phyloP scores from a whole-genome alignment of 2,888 invertebrate species.

The Macrosoma leucophasiata region DNA sequence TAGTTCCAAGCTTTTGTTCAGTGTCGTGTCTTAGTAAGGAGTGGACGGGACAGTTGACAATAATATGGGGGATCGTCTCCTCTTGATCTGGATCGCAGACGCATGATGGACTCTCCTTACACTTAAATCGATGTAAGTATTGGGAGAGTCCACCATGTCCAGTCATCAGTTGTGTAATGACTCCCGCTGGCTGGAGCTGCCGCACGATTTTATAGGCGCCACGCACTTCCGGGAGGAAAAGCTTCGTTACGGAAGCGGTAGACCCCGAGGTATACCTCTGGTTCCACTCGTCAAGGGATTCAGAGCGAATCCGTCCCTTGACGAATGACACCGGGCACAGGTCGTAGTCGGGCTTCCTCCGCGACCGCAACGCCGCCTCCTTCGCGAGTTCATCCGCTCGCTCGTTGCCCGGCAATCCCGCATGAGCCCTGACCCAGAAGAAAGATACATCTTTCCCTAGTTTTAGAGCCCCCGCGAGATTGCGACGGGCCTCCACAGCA shows the following conservation, averaged over 20 bases:
- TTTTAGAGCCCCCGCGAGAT: too few relatives aligned
- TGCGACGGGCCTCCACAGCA: too few relatives aligned
- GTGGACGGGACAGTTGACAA: neutral
- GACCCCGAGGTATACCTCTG: neutral
- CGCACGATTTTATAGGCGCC: neutral
- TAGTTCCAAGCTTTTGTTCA: neutral
- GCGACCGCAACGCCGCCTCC: constrained; percentile 1
- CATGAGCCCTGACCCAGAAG: constrained; percentile 13
- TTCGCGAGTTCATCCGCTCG: constrained; percentile 12
- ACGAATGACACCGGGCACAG: neutral
- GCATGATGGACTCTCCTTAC: constrained; percentile 13
- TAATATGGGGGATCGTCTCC: constrained; percentile 4
- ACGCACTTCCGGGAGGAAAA: constrained; percentile 1
- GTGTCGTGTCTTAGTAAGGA: neutral
- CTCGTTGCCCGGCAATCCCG: constrained; percentile 12
- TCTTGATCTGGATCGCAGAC: constrained; percentile 4
- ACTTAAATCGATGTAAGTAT: constrained; percentile 18
- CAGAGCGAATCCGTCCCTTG: neutral
- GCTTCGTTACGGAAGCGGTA: neutral
- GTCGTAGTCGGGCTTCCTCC: constrained; percentile 3
- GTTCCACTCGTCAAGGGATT: constrained; percentile 1
- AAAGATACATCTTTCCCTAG: too few relatives aligned
- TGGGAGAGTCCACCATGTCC: constrained; percentile 16
- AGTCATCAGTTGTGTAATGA: constrained; percentile 5
- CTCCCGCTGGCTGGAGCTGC: neutral